A percentile compares a stretch with the other conserved stretches of the same genome.
phyloP scores from a whole-genome alignment of 2,113 vertebrate genomes.

The Prionailurus bengalensis region DNA sequence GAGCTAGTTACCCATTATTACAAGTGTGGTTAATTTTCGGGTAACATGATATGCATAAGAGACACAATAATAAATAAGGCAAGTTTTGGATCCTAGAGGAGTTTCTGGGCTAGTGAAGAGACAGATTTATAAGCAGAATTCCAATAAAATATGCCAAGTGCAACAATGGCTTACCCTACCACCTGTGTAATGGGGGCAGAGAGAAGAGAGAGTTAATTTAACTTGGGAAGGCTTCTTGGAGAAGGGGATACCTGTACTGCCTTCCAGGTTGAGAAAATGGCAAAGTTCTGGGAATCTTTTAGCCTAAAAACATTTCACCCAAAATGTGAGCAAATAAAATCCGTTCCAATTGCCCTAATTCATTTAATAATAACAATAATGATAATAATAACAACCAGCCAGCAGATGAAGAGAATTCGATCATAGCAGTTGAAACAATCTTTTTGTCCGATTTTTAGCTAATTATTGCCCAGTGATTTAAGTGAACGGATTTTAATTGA shows the following conservation, averaged over 20 bases:
- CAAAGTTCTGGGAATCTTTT: not conserved
- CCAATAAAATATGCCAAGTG: not conserved
- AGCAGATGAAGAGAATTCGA: not conserved
- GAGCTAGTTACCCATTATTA: not conserved
- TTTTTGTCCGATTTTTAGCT: conserved; percentile 64
- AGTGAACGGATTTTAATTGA: conserved; percentile 45
- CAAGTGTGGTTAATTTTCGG: not conserved
- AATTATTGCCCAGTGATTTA: conserved; percentile 43
- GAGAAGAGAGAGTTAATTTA: not conserved
- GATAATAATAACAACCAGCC: not conserved
- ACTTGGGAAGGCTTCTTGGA: not conserved
- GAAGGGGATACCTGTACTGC: not conserved
- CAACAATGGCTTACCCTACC: not conserved
- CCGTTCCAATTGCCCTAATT: not conserved
- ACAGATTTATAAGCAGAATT: conserved; percentile 3
- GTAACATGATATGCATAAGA: not conserved
- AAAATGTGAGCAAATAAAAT: conserved; percentile 35
- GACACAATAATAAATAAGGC: not conserved
- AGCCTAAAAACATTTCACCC: not conserved
- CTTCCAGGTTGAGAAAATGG: not conserved
- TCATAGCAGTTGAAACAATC: conserved; percentile 35
- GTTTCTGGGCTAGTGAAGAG: not conserved
- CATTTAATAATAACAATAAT: not conserved
- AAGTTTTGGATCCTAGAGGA: not conserved
- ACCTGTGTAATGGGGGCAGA: not conserved